Conservation (phyloP, 2,113 vertebrate genomes). For the Odontesthes bonariensis region DNA sequence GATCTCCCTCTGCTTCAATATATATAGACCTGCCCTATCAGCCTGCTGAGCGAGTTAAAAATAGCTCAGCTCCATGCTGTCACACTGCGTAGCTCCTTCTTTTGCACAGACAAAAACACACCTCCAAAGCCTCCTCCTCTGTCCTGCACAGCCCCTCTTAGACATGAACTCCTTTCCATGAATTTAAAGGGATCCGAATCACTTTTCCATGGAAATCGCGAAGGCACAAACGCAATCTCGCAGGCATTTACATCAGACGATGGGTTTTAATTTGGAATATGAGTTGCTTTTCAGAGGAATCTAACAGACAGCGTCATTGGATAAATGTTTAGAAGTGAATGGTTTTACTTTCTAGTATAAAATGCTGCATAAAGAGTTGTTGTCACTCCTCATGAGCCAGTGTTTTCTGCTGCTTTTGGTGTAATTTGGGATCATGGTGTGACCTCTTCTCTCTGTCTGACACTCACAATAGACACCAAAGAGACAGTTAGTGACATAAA, state of each 20-base stretch:
- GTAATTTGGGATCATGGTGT: no score
- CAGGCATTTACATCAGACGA: background rate
- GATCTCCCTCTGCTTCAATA: constrained; percentile 59
- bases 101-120: constrained; percentile 16
- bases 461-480: no score
- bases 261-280: background rate
- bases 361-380: no score
- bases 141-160: background rate
- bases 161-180: background rate
- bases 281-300: background rate
- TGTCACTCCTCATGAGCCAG: no score
- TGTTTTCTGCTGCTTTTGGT: no score
- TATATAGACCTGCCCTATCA: constrained; percentile 69
- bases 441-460: no score
- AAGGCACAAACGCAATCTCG: background rate
- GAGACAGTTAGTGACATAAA: no score
- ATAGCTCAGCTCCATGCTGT: constrained; percentile 60
- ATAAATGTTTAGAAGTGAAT: no score
- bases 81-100: constrained; percentile 12
- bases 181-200: background rate
- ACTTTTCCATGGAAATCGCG: background rate
- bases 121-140: background rate
- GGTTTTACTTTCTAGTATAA: no score
- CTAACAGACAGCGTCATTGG: no score
- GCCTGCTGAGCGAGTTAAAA: constrained; percentile 62